phyloP scores from a whole-genome alignment of 1,140 invertebrate species.

The Mercenaria mercenaria region DNA sequence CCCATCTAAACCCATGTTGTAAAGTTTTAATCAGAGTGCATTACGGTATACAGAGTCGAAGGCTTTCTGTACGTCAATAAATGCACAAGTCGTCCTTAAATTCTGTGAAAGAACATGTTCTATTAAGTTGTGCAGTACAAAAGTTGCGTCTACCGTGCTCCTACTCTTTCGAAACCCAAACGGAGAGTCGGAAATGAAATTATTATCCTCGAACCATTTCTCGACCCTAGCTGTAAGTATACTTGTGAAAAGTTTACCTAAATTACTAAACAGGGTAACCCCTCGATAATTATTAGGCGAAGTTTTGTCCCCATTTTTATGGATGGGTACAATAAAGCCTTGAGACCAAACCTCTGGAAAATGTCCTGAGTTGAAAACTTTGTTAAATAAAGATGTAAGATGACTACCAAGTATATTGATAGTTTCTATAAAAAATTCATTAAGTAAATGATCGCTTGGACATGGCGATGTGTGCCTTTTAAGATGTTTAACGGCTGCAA shows the following conservation, averaged over 20 bases:
- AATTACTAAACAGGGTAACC: not conserved
- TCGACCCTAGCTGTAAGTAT: no score
- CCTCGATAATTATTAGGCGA: conserved; percentile 2
- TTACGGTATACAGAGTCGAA: no score
- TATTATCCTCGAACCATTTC: no score
- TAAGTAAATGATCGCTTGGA: not conserved
- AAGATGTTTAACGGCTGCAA: not conserved
- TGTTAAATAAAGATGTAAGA: not conserved
- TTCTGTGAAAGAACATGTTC: not conserved
- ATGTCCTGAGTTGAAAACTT: not conserved
- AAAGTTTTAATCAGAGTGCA: no score
- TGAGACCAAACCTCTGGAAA: not conserved
- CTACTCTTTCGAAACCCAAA: not conserved
- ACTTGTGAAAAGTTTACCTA: conserved; percentile 37
- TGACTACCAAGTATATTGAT: not conserved
- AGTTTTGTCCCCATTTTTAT: not conserved
- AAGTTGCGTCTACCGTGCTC: no score
- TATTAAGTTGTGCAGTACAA: no score
- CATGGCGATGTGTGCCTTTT: not conserved
- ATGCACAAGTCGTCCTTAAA: not conserved
- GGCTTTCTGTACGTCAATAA: not conserved
- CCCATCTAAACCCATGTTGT: no score
- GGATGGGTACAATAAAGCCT: no score
- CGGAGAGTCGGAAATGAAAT: not conserved
- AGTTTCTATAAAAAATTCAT: conserved; percentile 8